Conservation (phyloP, 2,888 invertebrate species). For the Tillus elongatus region DNA sequence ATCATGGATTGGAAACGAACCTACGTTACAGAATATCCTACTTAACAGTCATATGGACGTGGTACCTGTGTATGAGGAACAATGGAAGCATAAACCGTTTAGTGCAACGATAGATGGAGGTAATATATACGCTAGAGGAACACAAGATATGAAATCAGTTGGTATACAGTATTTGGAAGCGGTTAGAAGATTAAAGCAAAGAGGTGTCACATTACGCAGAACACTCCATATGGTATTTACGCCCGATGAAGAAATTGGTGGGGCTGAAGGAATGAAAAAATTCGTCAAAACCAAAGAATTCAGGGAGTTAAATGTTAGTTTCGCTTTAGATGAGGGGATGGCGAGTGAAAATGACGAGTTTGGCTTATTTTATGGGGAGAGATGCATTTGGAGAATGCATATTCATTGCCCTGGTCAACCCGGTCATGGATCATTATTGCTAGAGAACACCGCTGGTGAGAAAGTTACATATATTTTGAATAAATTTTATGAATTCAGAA, state of each 20-base stretch:
- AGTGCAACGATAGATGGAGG: conserved; percentile 78
- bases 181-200: conserved; percentile 53
- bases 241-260: conserved; percentile 89
- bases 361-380: conserved; percentile 63
- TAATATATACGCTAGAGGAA: conserved; percentile 78
- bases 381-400: conserved; percentile 77
- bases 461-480: conserved; percentile 66
- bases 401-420: conserved; percentile 73
- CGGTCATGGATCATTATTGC: conserved; percentile 78
- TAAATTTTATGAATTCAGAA: conserved; percentile 62
- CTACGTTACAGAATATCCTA: conserved; percentile 61
- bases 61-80: conserved; percentile 83
- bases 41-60: conserved; percentile 97
- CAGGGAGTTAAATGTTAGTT: conserved; percentile 67
- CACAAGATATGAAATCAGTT: conserved; percentile 84
- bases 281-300: conserved; percentile 69
- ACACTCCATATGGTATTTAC: no score
- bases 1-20: conserved; percentile 72
- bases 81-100: conserved; percentile 87
- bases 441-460: conserved; percentile 75
- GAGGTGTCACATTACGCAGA: conserved; percentile 49
- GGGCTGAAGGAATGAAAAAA: conserved; percentile 67
- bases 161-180: conserved; percentile 73
- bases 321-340: conserved; percentile 82
- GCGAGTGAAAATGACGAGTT: conserved; percentile 59